Percentiles rank a stretch among this genome's conserved stretches.
These are phyloP conservation scores for Aurelia sp. DNA, from an alignment of 30 jellyfish, hydroid and myxozoan genomes.

Conservation along the genomic window DNA sequence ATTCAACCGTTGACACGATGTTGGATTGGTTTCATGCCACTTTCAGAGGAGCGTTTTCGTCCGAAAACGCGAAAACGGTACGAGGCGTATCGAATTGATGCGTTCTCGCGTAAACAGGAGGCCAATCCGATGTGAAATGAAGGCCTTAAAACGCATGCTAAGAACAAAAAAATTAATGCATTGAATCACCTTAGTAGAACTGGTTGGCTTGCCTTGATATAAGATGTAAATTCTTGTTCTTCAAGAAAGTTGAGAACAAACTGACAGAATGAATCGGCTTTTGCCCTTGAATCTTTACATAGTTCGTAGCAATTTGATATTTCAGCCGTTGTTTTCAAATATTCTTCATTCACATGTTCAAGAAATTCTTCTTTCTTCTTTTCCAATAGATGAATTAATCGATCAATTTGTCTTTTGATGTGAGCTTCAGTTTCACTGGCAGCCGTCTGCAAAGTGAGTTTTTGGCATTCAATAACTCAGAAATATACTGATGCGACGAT, in stretches of 20 bases:
- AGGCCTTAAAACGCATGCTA: neutral
- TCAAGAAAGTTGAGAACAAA: slow-evolving; percentile 10
- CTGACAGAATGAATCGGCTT: neutral
- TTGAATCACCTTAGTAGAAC: neutral
- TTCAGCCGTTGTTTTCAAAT: neutral
- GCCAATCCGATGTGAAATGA: no score
- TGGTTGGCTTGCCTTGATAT: neutral
- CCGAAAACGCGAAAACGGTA: no score
- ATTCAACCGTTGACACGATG: no score
- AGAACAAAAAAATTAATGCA: neutral
- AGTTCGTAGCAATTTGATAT: slow-evolving; percentile 18
- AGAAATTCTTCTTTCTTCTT: slow-evolving; percentile 54
- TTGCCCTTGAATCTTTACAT: neutral
- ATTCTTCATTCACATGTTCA: slow-evolving; percentile 51
- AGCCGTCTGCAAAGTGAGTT: slow-evolving; percentile 45
- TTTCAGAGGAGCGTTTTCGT: no score
- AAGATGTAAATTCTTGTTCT: neutral
- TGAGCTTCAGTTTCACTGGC: slow-evolving; percentile 84
- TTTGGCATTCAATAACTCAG: neutral
- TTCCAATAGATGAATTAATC: slow-evolving; percentile 34
- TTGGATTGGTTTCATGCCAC: no score
- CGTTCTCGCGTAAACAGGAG: no score
- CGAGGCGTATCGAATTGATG: no score
- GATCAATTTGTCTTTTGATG: slow-evolving; percentile 76
- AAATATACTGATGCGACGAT: no score